Conservation (phyloP, 2,888 invertebrate species). For the Perizoma flavofasciatum region DNA sequence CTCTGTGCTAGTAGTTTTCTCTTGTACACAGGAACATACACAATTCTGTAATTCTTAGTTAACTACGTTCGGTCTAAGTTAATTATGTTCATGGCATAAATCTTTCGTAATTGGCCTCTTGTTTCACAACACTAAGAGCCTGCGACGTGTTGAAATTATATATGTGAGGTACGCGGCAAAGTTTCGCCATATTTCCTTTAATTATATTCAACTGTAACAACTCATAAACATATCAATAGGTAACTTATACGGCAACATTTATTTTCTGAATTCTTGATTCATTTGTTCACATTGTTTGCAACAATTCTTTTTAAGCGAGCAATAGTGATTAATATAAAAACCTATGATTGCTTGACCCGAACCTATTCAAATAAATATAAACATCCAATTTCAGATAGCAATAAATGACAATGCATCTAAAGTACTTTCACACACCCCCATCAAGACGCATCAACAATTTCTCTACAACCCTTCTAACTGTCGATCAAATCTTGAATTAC, state of each 20-base stretch:
- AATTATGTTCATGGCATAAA: constrained; percentile 83
- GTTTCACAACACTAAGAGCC: constrained; percentile 80
- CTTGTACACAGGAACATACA: constrained; percentile 47
- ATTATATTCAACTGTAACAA: constrained; percentile 38
- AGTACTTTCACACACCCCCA: constrained; percentile 28
- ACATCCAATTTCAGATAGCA: constrained; percentile 22
- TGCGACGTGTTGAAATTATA: constrained; percentile 82
- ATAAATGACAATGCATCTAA: constrained; percentile 25
- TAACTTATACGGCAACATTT: background rate
- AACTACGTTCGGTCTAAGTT: constrained; percentile 82
- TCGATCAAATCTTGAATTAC: constrained; percentile 63
- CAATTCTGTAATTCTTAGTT: constrained; percentile 77
- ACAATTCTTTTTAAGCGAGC: no score
- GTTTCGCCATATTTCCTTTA: constrained; percentile 61
- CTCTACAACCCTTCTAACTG: constrained; percentile 49
- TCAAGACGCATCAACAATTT: constrained; percentile 29
- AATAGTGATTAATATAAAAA: background rate
- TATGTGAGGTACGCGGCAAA: constrained; percentile 70
- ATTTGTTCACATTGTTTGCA: background rate
- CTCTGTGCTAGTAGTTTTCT: constrained; percentile 13
- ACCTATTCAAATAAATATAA: constrained; percentile 7
- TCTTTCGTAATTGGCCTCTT: constrained; percentile 84
- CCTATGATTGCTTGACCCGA: no score
- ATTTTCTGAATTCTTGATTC: background rate
- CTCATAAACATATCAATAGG: constrained; percentile 17